Conservation (phyloP, 2,113 vertebrate species). For the Sapayoa aenigma region DNA sequence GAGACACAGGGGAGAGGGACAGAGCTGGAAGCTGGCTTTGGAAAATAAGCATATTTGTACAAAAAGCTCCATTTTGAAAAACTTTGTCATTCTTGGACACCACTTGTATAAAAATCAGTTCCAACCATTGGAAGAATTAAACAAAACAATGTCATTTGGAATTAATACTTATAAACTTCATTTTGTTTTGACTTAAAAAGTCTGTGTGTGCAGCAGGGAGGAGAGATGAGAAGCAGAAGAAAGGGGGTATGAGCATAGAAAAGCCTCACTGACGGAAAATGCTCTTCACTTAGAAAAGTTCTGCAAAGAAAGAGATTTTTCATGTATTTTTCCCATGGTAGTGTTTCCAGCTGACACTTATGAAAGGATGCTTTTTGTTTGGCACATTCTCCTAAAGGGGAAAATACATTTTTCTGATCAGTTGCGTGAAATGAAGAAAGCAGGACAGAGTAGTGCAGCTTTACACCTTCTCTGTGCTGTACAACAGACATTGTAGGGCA, state of each 20-base stretch:
- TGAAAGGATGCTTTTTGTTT: neutral
- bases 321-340: neutral
- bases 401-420: neutral
- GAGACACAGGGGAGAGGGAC: neutral
- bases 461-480: neutral
- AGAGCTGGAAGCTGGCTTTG: neutral
- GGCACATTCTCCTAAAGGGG: neutral
- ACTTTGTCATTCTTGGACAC: neutral
- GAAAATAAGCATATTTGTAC: neutral
- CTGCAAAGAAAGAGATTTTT: neutral
- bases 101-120: neutral
- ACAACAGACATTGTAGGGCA: rapidly evolving
- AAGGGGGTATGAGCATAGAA: neutral
- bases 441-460: neutral
- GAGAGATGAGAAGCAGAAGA: neutral
- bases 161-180: slow-evolving; percentile 5
- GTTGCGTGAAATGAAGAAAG: neutral
- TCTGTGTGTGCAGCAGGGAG: neutral
- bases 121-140: slow-evolving; percentile 6
- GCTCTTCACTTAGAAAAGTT: neutral
- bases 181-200: slow-evolving; percentile 10
- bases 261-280: neutral
- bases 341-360: neutral
- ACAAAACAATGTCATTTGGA: neutral
- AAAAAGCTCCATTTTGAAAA: neutral